These are phyloP conservation scores for Spodoptera littoralis DNA, from an alignment of 2,888 invertebrate species.

Conservation along the genomic window DNA sequence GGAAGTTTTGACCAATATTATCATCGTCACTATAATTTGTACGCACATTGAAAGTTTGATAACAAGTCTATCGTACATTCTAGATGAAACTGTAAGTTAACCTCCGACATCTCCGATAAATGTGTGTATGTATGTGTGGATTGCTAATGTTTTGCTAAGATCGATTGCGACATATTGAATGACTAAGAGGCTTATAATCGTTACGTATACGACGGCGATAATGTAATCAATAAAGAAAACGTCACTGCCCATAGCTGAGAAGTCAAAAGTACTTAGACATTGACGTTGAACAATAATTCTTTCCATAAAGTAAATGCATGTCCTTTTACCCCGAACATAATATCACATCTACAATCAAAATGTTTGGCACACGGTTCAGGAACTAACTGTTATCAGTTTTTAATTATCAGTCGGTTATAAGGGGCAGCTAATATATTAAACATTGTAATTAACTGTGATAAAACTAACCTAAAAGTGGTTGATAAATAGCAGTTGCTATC, in stretches of 20 bases:
- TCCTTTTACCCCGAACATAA: too few relatives aligned
- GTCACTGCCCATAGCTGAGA: neutral
- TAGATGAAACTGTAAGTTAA: slow-evolving; percentile 43
- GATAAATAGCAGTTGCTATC: slow-evolving; percentile 27
- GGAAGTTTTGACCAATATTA: slow-evolving; percentile 14
- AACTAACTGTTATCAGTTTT: slow-evolving; percentile 33
- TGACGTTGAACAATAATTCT: too few relatives aligned
- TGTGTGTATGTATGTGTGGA: neutral
- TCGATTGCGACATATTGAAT: slow-evolving; percentile 33
- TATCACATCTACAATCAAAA: neutral
- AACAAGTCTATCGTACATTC: slow-evolving; percentile 48
- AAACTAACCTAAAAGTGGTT: slow-evolving; percentile 17
- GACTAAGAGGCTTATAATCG: slow-evolving; percentile 36
- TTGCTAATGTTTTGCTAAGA: slow-evolving; percentile 38
- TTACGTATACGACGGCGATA: slow-evolving; percentile 21
- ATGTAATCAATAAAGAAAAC: slow-evolving; percentile 7
- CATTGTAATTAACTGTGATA: slow-evolving; percentile 29
- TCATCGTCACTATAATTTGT: slow-evolving; percentile 13
- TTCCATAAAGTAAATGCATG: too few relatives aligned
- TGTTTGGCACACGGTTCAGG: slow-evolving; percentile 20
- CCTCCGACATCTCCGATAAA: slow-evolving; percentile 20
- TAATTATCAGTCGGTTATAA: slow-evolving; percentile 26
- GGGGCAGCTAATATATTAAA: slow-evolving; percentile 31
- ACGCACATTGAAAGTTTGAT: slow-evolving; percentile 24
- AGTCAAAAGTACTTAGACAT: neutral